phyloP scores from a whole-genome alignment of 2,888 invertebrate genomes.

The Drosophila mimetica region DNA sequence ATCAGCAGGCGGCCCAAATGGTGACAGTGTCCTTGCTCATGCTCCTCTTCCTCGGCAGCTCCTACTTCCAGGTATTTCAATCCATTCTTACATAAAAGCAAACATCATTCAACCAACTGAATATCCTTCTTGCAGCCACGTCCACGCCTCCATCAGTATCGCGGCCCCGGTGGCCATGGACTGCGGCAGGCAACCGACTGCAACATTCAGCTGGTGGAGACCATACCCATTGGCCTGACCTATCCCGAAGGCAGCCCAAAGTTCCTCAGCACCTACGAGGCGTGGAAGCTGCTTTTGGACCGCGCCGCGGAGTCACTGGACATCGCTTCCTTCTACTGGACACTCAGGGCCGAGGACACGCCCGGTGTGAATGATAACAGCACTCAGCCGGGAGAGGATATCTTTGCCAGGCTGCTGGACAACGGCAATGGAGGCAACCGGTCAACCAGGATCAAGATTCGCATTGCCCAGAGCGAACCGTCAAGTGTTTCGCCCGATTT shows the following conservation, averaged over 20 bases:
- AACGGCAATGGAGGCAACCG: constrained; percentile 86
- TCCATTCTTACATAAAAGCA: too few species aligned
- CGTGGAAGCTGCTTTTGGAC: constrained; percentile 92
- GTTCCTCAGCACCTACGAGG: constrained; percentile 90
- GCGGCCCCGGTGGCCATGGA: constrained; percentile 33
- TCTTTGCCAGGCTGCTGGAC: constrained; percentile 91
- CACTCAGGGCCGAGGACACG: constrained; percentile 92
- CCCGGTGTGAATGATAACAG: constrained; percentile 89
- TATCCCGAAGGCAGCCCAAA: constrained; percentile 87
- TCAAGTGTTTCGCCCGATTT: constrained; percentile 87
- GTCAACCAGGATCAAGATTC: constrained; percentile 86
- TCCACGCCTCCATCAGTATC: constrained; percentile 12
- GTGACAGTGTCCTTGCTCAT: constrained; percentile 51
- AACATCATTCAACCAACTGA: not conserved
- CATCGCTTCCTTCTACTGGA: constrained; percentile 98
- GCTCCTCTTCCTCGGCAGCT: constrained; percentile 60
- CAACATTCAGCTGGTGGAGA: constrained; percentile 92
- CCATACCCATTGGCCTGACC: constrained; percentile 95
- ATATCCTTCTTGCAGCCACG: constrained; percentile 24
- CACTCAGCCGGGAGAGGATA: constrained; percentile 91
- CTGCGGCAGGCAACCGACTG: constrained; percentile 31
- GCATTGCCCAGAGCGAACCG: constrained; percentile 94
- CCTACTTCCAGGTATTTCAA: constrained; percentile 14
- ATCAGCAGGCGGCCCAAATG: constrained; percentile 58
- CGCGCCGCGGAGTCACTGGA: constrained; percentile 91